Evolutionary conservation across 2,113 vertebrate species (phyloP), one percentile per base, ranked within the genome.

Genomic region (Odocoileus virginianus): DNA sequence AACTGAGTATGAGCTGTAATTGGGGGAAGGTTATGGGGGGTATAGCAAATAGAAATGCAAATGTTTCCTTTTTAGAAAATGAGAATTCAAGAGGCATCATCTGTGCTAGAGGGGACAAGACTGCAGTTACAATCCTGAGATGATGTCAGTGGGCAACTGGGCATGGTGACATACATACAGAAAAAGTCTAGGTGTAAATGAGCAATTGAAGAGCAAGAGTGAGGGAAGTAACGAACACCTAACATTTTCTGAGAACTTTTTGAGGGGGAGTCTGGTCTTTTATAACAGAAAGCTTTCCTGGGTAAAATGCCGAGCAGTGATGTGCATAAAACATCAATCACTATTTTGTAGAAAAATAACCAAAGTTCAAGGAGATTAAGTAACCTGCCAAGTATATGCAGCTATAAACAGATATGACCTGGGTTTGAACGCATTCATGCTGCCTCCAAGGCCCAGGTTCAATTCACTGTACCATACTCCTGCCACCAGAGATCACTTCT

Each of bases 281-380:
- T 71, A 14, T 43, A 76, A 43, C 6, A 40, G 16, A 79, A 83
- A 47, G 21, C 50, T 87, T 90, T 87, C 11, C 36, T 78, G 54
- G 50, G 78, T 92, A 92, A 67, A 43, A 83, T 83, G 36, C 30
- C 11, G 4, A 87, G 13, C 55, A 92, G 91, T 43, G 60, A 50
- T 55, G 13, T 55, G 16, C 7, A 87, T 60, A 87, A 78, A 90
- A 87, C 11, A 61, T 84, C n/a, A 33, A 76, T 86, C 55, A 91
- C 9, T 54, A 5, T 82, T 95, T 58, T 54, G 82, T 27, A 71
- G 30, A 83, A 92, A 84, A 76, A 76, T n/a, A 78, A 33, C 27
- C 11, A 14, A 76, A 96, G 6, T 60, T 96, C 55, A 78, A 89
- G 60, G 17, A 92, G 47, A 83, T 43, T 78, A 92, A 90, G 55